These are phyloP conservation scores for Lasioglossum vierecki DNA, from an alignment of 2,888 invertebrate species.

Conservation along the genomic window DNA sequence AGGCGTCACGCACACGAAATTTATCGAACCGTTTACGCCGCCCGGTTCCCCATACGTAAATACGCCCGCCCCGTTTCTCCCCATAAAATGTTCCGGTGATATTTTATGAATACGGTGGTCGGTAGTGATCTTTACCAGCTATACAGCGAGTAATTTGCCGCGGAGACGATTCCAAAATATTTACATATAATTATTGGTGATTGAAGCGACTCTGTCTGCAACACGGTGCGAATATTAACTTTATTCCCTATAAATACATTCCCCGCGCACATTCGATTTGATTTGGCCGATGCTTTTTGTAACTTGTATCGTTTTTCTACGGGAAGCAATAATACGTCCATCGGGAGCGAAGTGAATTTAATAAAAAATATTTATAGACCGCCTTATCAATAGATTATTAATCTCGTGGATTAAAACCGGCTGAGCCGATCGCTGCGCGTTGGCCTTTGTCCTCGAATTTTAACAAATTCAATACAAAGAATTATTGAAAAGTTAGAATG, in stretches of 20 bases:
- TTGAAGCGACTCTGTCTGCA: background rate
- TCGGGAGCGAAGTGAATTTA: slow-evolving; percentile 32
- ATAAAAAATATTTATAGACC: slow-evolving; percentile 47
- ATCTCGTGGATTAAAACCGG: background rate
- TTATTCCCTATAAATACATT: background rate
- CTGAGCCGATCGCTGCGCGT: background rate
- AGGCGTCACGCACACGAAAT: slow-evolving; percentile 36
- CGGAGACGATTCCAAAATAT: slow-evolving; percentile 19
- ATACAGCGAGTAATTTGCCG: slow-evolving; percentile 39
- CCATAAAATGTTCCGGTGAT: slow-evolving; percentile 39
- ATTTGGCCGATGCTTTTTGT: background rate
- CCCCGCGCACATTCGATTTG: background rate
- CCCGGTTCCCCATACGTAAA: slow-evolving; percentile 33
- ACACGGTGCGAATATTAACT: background rate
- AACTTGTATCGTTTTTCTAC: background rate
- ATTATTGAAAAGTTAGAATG: background rate
- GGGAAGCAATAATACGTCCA: slow-evolving; percentile 12
- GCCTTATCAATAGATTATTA: slow-evolving; percentile 35
- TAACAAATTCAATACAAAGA: background rate
- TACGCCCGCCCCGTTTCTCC: slow-evolving; percentile 26
- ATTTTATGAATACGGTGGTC: slow-evolving; percentile 36
- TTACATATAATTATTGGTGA: slow-evolving; percentile 1
- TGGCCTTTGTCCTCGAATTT: background rate
- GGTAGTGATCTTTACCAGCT: slow-evolving; percentile 2
- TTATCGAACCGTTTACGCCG: slow-evolving; percentile 45